These are phyloP conservation scores for Chaetophractus vellerosus DNA, from an alignment of 2,797 vertebrate species.

Conservation along the genomic window DNA sequence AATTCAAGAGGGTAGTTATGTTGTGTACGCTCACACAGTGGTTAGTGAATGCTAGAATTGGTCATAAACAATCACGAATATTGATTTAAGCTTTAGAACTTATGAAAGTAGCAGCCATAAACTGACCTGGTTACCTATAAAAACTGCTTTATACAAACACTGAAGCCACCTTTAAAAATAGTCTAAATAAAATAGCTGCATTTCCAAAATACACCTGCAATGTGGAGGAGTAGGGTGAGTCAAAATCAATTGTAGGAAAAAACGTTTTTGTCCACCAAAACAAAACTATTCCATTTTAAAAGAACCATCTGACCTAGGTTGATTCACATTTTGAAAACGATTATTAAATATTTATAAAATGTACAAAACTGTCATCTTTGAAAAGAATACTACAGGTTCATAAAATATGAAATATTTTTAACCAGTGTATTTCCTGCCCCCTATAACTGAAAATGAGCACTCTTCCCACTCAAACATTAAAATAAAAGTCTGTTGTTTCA, in stretches of 20 bases:
- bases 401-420: slow-evolving; percentile 66
- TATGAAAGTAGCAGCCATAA: slow-evolving; percentile 45
- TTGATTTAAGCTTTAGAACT: slow-evolving; percentile 38
- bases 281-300: slow-evolving; percentile 49
- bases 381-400: slow-evolving; percentile 48
- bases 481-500: not conserved
- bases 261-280: slow-evolving; percentile 4
- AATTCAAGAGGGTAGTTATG: slow-evolving; percentile 24
- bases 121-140: not conserved
- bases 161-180: slow-evolving; percentile 51
- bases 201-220: slow-evolving; percentile 32
- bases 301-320: slow-evolving; percentile 11
- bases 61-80: slow-evolving; percentile 23
- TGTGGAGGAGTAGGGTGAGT: not conserved
- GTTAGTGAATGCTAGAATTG: slow-evolving; percentile 13
- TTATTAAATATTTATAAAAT: slow-evolving; percentile 61
- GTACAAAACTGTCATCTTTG: not conserved
- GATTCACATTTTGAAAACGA: slow-evolving; percentile 59
- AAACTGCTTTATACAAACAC: slow-evolving; percentile 26
- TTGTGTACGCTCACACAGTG: slow-evolving; percentile 33
- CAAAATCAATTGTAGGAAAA: slow-evolving; percentile 55
- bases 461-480: slow-evolving; percentile 19
- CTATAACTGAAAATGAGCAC: slow-evolving; percentile 34
- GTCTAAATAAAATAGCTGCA: slow-evolving; percentile 1
- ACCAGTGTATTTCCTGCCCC: not conserved